phyloP scores from a whole-genome alignment of 2,113 vertebrate species.

The Taurulus bubalis region DNA sequence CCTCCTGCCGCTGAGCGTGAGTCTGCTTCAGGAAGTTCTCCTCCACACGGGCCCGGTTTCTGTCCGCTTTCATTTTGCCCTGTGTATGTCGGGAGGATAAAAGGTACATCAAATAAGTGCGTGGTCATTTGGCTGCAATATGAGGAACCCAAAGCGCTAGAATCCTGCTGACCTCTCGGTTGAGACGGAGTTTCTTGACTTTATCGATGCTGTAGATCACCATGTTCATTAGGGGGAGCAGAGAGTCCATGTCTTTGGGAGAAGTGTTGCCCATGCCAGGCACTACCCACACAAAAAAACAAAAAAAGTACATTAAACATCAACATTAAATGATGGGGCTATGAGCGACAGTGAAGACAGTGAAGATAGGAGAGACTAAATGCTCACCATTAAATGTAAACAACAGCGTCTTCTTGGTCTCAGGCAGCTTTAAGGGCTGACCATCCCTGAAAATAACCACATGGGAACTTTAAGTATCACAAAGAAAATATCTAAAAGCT shows the following conservation, averaged over 20 bases:
- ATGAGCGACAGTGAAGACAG: neutral
- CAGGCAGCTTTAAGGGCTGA: slow-evolving; percentile 97
- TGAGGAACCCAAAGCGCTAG: too few relatives aligned
- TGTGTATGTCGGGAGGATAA: slow-evolving; percentile 60
- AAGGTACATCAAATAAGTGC: neutral
- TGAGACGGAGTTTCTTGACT: slow-evolving; percentile 97
- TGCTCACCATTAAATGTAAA: slow-evolving; percentile 99
- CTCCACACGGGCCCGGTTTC: slow-evolving; percentile 95
- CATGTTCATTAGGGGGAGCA: slow-evolving; percentile 98
- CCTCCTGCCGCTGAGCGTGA: slow-evolving; percentile 96
- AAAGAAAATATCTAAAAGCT: neutral
- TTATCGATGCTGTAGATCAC: slow-evolving; percentile 99
- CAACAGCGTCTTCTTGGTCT: slow-evolving; percentile 97
- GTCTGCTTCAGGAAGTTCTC: slow-evolving; percentile 99
- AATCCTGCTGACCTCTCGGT: slow-evolving; percentile 90
- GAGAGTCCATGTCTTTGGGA: slow-evolving; percentile 98
- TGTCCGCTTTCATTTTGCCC: slow-evolving; percentile 97
- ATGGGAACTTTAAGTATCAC: neutral
- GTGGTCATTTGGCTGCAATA: neutral
- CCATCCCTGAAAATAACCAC: slow-evolving; percentile 89
- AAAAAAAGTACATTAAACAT: neutral
- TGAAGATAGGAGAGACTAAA: neutral
- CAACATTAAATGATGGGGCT: accelerated
- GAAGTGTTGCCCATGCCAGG: slow-evolving; percentile 98
- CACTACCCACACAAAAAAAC: slow-evolving; percentile 82